A percentile compares a stretch with the other conserved stretches of the same genome.
phyloP scores from a whole-genome alignment of 2,797 vertebrate genomes.

The Trachurus trachurus region DNA sequence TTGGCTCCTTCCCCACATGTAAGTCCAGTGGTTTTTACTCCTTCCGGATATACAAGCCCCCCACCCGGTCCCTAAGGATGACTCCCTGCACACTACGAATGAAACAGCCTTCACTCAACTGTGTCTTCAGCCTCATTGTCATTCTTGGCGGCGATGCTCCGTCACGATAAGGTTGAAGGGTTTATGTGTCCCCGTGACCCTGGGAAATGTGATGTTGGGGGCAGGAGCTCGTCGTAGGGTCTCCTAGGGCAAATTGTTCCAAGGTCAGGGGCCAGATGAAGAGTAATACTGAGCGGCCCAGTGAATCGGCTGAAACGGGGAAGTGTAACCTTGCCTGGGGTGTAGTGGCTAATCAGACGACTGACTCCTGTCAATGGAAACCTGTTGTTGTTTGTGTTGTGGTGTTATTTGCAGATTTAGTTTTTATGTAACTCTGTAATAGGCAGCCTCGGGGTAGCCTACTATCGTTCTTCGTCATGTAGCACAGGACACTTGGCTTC shows the following conservation, averaged over 20 bases:
- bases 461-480: slow-evolving; percentile 5
- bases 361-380: slow-evolving; percentile 8
- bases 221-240: slow-evolving; percentile 7
- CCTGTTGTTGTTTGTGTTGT: slow-evolving; percentile 14
- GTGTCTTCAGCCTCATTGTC: slow-evolving; percentile 30
- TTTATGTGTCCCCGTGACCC: slow-evolving; percentile 34
- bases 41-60: slow-evolving; percentile 58
- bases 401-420: slow-evolving; percentile 8
- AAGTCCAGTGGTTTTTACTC: slow-evolving; percentile 32
- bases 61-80: slow-evolving; percentile 74
- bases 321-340: slow-evolving; percentile 37
- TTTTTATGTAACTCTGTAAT: background rate
- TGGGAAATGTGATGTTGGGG: slow-evolving; percentile 4
- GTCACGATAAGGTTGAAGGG: slow-evolving; percentile 18
- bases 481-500: slow-evolving; percentile 57
- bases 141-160: slow-evolving; percentile 40
- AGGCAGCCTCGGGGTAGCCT: background rate
- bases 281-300: slow-evolving; percentile 21
- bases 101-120: slow-evolving; percentile 26
- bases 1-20: slow-evolving; percentile 34
- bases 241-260: slow-evolving; percentile 22
- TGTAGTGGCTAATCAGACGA: slow-evolving; percentile 19
- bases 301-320: slow-evolving; percentile 43
- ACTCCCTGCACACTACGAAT: slow-evolving; percentile 38
- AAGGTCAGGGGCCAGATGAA: slow-evolving; percentile 39